Percentiles rank a stretch among this genome's conserved stretches.
Evolutionary conservation across 2,797 vertebrate species (phyloP).

Genomic region (Arctocebus calabarensis): DNA sequence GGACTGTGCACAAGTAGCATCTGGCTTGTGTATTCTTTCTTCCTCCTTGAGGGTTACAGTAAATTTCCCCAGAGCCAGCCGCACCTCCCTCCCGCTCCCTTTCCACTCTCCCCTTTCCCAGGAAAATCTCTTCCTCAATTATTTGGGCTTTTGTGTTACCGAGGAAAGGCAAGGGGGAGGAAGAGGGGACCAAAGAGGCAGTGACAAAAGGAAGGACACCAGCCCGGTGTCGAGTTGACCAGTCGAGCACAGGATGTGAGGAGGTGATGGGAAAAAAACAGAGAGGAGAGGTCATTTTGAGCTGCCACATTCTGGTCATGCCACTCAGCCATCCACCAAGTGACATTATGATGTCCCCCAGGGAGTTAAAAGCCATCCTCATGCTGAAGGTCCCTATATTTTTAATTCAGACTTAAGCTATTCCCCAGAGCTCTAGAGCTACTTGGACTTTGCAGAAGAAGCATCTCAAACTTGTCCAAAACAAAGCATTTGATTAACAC

Average conservation of each 20-base stretch:
- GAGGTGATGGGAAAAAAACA: background rate
- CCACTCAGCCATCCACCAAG: background rate
- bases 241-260: background rate
- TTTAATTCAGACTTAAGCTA: background rate
- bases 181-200: background rate
- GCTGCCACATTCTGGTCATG: background rate
- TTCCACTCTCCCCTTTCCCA: background rate
- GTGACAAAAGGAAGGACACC: background rate
- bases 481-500: background rate
- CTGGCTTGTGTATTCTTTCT: background rate
- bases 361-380: background rate
- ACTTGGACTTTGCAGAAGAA: constrained; percentile 10
- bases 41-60: background rate
- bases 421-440: background rate
- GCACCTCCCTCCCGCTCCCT: background rate
- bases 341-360: background rate
- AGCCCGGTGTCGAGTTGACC: no score
- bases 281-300: background rate
- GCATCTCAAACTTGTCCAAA: background rate
- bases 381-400: background rate
- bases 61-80: background rate
- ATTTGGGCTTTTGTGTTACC: background rate
- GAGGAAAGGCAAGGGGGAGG: background rate
- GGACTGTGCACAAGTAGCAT: no score
- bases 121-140: background rate